phyloP scores from a whole-genome alignment of 2,113 vertebrate genomes.

The Sinocyclocheilus maitianheensis region DNA sequence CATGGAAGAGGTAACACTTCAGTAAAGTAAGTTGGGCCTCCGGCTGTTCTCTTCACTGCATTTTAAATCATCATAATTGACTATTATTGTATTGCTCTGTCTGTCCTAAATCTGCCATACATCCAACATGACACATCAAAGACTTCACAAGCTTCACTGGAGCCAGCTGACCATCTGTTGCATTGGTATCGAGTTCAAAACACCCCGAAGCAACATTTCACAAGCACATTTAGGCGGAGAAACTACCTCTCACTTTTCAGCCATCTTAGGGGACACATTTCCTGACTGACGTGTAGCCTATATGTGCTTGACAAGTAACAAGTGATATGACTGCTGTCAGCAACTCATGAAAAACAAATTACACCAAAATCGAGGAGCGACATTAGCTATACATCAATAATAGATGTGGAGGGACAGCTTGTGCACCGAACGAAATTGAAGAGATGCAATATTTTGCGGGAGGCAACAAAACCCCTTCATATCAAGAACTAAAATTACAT shows the following conservation, averaged over 20 bases:
- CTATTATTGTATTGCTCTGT: neutral
- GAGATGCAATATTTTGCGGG: slow-evolving; percentile 18
- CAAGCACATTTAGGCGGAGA: slow-evolving; percentile 8
- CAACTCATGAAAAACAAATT: slow-evolving; percentile 41
- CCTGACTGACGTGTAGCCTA: slow-evolving; percentile 13
- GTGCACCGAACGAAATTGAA: neutral
- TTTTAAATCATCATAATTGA: slow-evolving; percentile 28
- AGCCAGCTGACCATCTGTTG: neutral
- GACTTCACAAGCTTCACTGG: neutral
- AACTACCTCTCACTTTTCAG: neutral
- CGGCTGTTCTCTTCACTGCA: neutral
- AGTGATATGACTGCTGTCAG: slow-evolving; percentile 27
- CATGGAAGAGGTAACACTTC: too few relatives aligned
- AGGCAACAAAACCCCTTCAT: slow-evolving; percentile 24
- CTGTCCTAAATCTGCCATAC: slow-evolving; percentile 31
- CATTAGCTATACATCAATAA: slow-evolving; percentile 29
- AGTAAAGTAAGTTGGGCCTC: neutral
- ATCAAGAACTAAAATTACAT: slow-evolving; percentile 1
- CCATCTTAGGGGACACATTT: slow-evolving; percentile 4
- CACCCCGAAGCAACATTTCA: slow-evolving; percentile 24
- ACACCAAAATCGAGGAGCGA: slow-evolving; percentile 23
- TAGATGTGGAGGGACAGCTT: slow-evolving; percentile 17
- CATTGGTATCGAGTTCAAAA: neutral
- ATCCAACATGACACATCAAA: neutral
- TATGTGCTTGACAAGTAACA: slow-evolving; percentile 36